A percentile compares a stretch with the other conserved stretches of the same genome.
Conservation (phyloP, 2,888 invertebrate genomes). For the Stictocephala bisonia region DNA sequence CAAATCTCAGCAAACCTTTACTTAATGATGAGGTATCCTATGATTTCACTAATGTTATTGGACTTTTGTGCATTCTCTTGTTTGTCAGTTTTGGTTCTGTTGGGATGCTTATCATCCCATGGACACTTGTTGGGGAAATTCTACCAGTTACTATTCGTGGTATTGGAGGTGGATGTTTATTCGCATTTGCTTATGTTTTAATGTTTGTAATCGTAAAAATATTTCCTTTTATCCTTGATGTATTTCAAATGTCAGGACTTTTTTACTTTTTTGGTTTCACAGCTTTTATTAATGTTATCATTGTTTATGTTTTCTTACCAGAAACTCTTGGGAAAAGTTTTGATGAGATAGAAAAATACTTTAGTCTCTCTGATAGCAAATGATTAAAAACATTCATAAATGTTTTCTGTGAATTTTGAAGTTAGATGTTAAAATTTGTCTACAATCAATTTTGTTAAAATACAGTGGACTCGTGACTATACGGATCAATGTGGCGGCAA, state of each 20-base stretch:
- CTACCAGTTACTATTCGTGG: conserved; percentile 68
- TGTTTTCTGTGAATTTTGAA: too few relatives aligned
- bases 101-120: conserved; percentile 70
- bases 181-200: conserved; percentile 68
- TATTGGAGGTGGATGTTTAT: conserved; percentile 67
- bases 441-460: too few relatives aligned
- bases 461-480: too few relatives aligned
- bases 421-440: too few relatives aligned
- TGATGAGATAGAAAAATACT: conserved; percentile 66
- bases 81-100: conserved; percentile 69
- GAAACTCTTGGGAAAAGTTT: conserved; percentile 71
- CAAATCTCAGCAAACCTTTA: background rate
- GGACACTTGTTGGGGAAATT: conserved; percentile 70
- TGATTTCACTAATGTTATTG: conserved; percentile 58
- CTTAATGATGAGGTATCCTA: background rate
- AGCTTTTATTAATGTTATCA: conserved; percentile 65
- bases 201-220: conserved; percentile 69
- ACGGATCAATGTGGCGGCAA: too few relatives aligned
- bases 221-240: conserved; percentile 66
- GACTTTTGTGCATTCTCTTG: conserved; percentile 65
- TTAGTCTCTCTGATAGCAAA: too few relatives aligned
- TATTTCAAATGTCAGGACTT: conserved; percentile 64
- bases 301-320: conserved; percentile 68
- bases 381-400: too few relatives aligned
- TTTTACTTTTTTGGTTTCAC: conserved; percentile 67